These are phyloP conservation scores for Myrmecobius fasciatus DNA, from an alignment of 2,113 vertebrate species.

Conservation along the genomic window DNA sequence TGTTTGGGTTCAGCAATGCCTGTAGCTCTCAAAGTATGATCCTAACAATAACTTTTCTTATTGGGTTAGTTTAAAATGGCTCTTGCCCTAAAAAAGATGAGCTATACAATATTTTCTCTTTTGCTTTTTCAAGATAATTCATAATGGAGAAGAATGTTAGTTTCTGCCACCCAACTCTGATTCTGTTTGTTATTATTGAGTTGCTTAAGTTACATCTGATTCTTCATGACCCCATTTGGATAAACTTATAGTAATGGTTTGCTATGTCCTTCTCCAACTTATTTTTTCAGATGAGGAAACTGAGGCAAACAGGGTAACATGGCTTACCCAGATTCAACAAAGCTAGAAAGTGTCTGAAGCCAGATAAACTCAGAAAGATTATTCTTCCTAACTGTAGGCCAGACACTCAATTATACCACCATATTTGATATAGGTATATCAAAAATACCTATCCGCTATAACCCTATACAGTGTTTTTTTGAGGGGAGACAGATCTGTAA, in stretches of 20 bases:
- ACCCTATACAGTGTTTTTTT: neutral
- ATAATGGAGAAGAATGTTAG: neutral
- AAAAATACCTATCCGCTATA: neutral
- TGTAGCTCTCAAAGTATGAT: neutral
- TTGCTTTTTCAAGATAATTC: neutral
- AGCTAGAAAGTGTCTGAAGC: neutral
- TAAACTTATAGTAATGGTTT: neutral
- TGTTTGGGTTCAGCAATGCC: neutral
- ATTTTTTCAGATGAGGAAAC: neutral
- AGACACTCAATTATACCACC: neutral
- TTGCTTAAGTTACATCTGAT: too few species aligned
- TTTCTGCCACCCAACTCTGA: neutral
- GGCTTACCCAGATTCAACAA: neutral
- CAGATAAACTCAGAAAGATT: neutral
- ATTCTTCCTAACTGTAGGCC: neutral
- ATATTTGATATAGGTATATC: too few species aligned
- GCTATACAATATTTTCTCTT: neutral
- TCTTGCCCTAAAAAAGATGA: neutral
- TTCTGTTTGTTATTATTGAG: neutral
- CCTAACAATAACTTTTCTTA: neutral
- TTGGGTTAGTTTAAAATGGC: neutral
- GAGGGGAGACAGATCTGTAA: neutral
- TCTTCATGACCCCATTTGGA: too few species aligned
- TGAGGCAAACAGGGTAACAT: neutral
- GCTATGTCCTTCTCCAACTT: neutral